Evolutionary conservation across 35 echinoderm and acorn worm genomes (phyloP).

Genomic region (Patiria miniata): DNA sequence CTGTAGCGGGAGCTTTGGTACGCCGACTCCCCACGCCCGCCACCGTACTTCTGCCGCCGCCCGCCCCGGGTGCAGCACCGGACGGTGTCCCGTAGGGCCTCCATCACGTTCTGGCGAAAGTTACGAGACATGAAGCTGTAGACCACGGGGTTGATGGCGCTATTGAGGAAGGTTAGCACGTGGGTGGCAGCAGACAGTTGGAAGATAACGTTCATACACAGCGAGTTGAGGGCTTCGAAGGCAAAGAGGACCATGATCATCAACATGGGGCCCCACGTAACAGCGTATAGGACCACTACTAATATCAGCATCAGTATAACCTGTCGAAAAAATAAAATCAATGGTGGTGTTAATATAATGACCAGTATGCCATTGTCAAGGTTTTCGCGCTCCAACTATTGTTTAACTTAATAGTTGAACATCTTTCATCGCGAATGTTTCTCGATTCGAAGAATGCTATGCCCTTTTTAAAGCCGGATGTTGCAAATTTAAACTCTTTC

Average conservation of each 20-base stretch:
- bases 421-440: background rate
- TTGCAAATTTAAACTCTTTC: no score
- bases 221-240: background rate
- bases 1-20: conserved; percentile 22
- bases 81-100: conserved; percentile 18
- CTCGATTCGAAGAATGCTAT: background rate
- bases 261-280: conserved; percentile 68
- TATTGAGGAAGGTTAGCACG: conserved; percentile 62
- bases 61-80: background rate
- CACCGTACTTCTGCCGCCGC: background rate
- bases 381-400: no score
- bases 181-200: conserved; percentile 23
- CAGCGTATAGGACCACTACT: conserved; percentile 60
- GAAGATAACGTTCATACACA: background rate
- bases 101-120: conserved; percentile 62
- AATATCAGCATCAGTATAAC: conserved; percentile 71
- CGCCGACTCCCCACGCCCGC: background rate
- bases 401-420: background rate
- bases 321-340: conserved; percentile 52
- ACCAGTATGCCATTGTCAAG: no score
- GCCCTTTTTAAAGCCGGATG: background rate
- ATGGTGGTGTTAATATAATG: background rate
- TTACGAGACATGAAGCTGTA: conserved; percentile 92
- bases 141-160: conserved; percentile 80
- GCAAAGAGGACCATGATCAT: conserved; percentile 23